Evolutionary conservation across 2,888 invertebrate species (phyloP), one percentile per base, ranked within the genome.

Genomic region (Halocaridina rubra): DNA sequence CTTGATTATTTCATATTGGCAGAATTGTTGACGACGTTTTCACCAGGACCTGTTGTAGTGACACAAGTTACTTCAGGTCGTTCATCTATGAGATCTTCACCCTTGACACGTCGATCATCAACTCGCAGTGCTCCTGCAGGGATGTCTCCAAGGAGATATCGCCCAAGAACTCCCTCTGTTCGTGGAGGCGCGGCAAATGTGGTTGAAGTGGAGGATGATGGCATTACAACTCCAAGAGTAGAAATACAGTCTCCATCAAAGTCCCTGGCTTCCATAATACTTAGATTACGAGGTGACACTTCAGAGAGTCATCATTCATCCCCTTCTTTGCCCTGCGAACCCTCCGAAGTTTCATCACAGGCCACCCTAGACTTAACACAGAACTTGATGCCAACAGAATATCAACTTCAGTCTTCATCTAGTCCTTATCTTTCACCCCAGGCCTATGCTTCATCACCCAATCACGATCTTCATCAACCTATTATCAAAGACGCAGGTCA

Each of bases 61-160:
- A 84, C 84, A 4, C 84, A 84, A 39, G 78, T 84, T 7, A 78
- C 78, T 30, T 74, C 84, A 29, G 67, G 32, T 30, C n/a, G 82
- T 22, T 79, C 79, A 13, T 72, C 74, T 30, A 53, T 46, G 19
- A 57, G 84, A 27, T 79, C 84, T 8, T 79, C 79, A 1, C 84
- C 78, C 5, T 78, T 84, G 24, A 39, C 64, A n/a, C 77, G 82
- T 13, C 59, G 64, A 13, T 82, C 82, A 57, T 82, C 82, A 19
- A 82, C 82, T 29, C 82, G 82, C 57, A 82, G 82, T 33, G 82
- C 82, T 16, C 82, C 82, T 3, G 82, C 77, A 22, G 82, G 82
- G 3, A 77, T 39, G 5, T 77, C 82, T 2, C 75, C 67, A 16
- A 57, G 82, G 32, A 32, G 77, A 5, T 61, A 33, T 27, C 64